phyloP scores from a whole-genome alignment of 1,140 invertebrate genomes.

The Drosophila pallidifrons region DNA sequence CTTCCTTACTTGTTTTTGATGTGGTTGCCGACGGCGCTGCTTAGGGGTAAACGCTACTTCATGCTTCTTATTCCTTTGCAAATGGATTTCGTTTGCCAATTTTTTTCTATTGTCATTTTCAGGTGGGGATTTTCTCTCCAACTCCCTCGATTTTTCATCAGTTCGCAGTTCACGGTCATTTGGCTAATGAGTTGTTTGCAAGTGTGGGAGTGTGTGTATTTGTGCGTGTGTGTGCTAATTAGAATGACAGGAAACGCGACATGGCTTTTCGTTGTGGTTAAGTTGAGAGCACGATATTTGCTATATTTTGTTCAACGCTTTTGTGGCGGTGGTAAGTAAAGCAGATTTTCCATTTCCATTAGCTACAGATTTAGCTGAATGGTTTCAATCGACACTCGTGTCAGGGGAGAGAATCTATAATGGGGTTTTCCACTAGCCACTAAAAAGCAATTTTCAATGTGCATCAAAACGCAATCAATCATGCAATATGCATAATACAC shows the following conservation, averaged over 20 bases:
- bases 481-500: conserved; percentile 64
- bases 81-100: conserved; percentile 42
- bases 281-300: background rate
- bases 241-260: conserved; percentile 30
- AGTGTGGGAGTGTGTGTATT: background rate
- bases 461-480: conserved; percentile 76
- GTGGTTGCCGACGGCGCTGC: conserved; percentile 8
- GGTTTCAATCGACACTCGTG: background rate
- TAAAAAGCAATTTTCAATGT: conserved; percentile 57
- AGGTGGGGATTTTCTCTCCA: conserved; percentile 1
- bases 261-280: conserved; percentile 29
- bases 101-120: conserved; percentile 11
- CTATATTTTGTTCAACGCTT: background rate
- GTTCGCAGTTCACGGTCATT: conserved; percentile 19
- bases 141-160: background rate
- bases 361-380: conserved; percentile 1
- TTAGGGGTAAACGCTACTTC: conserved; percentile 22
- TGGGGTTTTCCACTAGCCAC: conserved; percentile 1
- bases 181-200: conserved; percentile 49
- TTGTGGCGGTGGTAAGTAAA: conserved; percentile 5
- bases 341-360: conserved; percentile 11
- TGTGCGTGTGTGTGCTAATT: conserved; percentile 20
- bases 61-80: conserved; percentile 45
- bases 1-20: conserved; percentile 7
- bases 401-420: background rate